Evolutionary conservation across 2,113 vertebrate genomes (phyloP).

Genomic region (Grammomys dolichurus): DNA sequence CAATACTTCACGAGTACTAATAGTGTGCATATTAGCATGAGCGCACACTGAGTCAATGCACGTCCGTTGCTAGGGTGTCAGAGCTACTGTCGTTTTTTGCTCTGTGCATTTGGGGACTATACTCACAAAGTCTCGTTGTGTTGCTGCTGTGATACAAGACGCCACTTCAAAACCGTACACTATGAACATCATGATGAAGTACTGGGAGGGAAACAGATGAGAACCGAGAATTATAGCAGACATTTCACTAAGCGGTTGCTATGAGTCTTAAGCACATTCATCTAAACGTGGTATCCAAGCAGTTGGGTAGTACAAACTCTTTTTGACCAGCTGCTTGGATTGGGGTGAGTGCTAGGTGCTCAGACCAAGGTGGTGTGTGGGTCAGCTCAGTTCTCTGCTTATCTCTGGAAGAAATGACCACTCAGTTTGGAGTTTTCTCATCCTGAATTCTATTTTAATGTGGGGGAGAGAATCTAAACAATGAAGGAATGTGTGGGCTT

Average conservation of each 20-base stretch:
- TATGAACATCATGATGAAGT: slow-evolving; percentile 90
- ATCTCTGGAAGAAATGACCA: slow-evolving; percentile 28
- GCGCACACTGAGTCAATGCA: background rate
- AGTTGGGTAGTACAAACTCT: background rate
- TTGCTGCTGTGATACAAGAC: slow-evolving; percentile 89
- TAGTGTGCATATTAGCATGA: background rate
- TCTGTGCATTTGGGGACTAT: slow-evolving; percentile 16
- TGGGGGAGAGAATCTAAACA: background rate
- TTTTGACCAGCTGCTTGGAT: background rate
- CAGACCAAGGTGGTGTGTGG: background rate
- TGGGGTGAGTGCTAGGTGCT: background rate
- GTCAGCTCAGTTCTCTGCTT: slow-evolving; percentile 12
- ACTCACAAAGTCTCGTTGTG: slow-evolving; percentile 89
- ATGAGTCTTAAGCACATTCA: background rate
- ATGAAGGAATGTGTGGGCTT: background rate
- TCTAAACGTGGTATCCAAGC: background rate
- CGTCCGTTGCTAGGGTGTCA: background rate
- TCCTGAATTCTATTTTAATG: slow-evolving; percentile 33
- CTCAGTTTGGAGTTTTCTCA: slow-evolving; percentile 5
- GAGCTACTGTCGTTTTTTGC: background rate
- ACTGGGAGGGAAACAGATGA: slow-evolving; percentile 82
- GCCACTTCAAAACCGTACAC: slow-evolving; percentile 90
- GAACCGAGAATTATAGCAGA: background rate
- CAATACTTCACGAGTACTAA: background rate
- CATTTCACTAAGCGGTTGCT: background rate